Evolutionary conservation across 2,113 vertebrate genomes (phyloP).

Genomic region (Cromileptes altivelis): DNA sequence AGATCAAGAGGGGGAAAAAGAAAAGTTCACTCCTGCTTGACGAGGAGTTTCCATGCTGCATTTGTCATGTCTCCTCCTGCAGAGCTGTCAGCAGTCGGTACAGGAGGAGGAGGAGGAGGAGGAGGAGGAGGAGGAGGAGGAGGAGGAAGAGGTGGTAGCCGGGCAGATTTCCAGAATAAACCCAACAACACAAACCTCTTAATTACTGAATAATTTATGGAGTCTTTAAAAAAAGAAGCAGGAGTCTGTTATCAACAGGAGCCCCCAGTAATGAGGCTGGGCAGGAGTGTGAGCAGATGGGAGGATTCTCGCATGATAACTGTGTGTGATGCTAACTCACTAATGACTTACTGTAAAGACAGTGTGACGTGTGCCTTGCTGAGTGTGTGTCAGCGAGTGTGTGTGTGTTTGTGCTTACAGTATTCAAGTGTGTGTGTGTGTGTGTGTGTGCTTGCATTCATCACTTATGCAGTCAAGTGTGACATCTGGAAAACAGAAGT

Average conservation of each 20-base stretch:
- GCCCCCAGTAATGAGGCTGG: slow-evolving; percentile 62
- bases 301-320: slow-evolving; percentile 62
- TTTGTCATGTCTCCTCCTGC: slow-evolving; percentile 18
- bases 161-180: slow-evolving; percentile 45
- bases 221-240: slow-evolving; percentile 40
- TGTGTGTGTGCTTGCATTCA: neutral
- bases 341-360: slow-evolving; percentile 63
- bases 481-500: slow-evolving; percentile 62
- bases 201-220: slow-evolving; percentile 75
- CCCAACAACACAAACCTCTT: slow-evolving; percentile 60
- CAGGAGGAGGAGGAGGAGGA: slow-evolving; percentile 16
- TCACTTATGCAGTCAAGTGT: slow-evolving; percentile 48
- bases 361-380: slow-evolving; percentile 42
- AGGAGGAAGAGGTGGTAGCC: slow-evolving; percentile 12
- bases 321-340: slow-evolving; percentile 63
- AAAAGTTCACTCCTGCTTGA: slow-evolving; percentile 1
- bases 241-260: slow-evolving; percentile 57
- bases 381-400: neutral
- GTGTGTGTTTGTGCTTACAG: neutral
- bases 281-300: slow-evolving; percentile 66
- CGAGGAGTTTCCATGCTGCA: slow-evolving; percentile 15
- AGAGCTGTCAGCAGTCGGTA: slow-evolving; percentile 28
- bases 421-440: neutral
- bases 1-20: neutral
- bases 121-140: slow-evolving; percentile 6